Evolutionary conservation across 35 echinoderm and acorn worm genomes (phyloP).

Genomic region (Heliocidaris tuberculata): DNA sequence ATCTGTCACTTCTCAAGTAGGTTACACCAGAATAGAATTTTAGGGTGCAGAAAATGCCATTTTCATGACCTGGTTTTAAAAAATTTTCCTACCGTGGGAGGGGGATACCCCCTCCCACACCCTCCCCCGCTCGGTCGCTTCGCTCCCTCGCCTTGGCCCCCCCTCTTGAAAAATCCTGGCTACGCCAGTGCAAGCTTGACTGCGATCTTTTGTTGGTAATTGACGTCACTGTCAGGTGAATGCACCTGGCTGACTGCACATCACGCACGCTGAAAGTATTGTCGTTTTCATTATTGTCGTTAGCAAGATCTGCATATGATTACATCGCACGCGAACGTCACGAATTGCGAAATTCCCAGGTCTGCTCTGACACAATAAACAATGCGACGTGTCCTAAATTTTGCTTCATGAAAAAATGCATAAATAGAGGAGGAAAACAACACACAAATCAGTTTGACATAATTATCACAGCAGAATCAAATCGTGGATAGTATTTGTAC

Average conservation of each 20-base stretch:
- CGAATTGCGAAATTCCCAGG: conserved; percentile 1
- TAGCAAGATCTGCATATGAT: neutral
- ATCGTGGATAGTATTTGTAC: neutral
- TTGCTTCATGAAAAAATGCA: neutral
- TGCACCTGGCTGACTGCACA: too few species aligned
- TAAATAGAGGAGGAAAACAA: neutral
- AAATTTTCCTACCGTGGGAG: too few species aligned
- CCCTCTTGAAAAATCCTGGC: too few species aligned
- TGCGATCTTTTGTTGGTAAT: neutral
- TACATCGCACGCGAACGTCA: neutral
- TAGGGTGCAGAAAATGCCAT: too few species aligned
- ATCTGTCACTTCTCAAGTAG: too few species aligned
- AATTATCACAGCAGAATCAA: neutral
- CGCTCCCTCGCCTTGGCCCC: too few species aligned
- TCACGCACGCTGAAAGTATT: too few species aligned
- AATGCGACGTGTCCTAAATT: neutral
- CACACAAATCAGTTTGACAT: neutral
- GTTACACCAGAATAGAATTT: too few species aligned
- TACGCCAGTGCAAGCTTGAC: too few species aligned
- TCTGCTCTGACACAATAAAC: neutral
- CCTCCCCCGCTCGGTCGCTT: too few species aligned
- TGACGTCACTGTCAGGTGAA: neutral
- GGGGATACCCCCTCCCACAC: too few species aligned
- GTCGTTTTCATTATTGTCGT: neutral
- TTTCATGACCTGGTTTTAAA: too few species aligned